These are phyloP conservation scores for Luehdorfia chinensis DNA, from an alignment of 1,140 invertebrate species.

Conservation along the genomic window DNA sequence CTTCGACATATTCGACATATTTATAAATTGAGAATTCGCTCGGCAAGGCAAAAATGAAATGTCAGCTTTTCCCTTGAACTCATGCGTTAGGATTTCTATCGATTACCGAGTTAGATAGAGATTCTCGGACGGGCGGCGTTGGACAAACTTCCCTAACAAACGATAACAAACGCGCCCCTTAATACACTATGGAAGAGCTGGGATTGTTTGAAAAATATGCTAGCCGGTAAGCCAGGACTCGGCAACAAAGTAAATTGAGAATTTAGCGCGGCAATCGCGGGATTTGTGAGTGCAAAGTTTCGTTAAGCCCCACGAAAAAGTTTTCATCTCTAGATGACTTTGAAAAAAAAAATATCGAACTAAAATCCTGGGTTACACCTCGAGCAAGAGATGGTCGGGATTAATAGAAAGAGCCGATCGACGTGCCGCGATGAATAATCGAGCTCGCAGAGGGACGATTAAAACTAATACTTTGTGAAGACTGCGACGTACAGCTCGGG, in stretches of 20 bases:
- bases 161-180: conserved; percentile 58
- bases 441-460: conserved; percentile 31
- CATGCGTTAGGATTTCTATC: conserved; percentile 18
- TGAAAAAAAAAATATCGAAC: conserved; percentile 53
- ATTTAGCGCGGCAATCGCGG: conserved; percentile 56
- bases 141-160: conserved; percentile 45
- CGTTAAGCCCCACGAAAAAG: conserved; percentile 37
- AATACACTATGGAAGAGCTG: conserved; percentile 52
- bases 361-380: conserved; percentile 32
- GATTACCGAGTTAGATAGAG: conserved; percentile 30
- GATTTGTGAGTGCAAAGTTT: conserved; percentile 65
- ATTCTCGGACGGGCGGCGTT: conserved; percentile 23
- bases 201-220: conserved; percentile 63
- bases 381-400: conserved; percentile 34
- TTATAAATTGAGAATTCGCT: conserved; percentile 30
- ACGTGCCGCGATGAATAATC: conserved; percentile 41
- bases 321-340: conserved; percentile 66
- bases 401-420: conserved; percentile 31
- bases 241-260: conserved; percentile 66
- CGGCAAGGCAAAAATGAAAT: conserved; percentile 12
- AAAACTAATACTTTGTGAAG: conserved; percentile 35
- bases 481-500: conserved; percentile 20
- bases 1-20: no score
- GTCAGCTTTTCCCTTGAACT: no score
- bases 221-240: conserved; percentile 45